Conservation (phyloP, 2,888 invertebrate species). For the Mystacides longicornis region DNA sequence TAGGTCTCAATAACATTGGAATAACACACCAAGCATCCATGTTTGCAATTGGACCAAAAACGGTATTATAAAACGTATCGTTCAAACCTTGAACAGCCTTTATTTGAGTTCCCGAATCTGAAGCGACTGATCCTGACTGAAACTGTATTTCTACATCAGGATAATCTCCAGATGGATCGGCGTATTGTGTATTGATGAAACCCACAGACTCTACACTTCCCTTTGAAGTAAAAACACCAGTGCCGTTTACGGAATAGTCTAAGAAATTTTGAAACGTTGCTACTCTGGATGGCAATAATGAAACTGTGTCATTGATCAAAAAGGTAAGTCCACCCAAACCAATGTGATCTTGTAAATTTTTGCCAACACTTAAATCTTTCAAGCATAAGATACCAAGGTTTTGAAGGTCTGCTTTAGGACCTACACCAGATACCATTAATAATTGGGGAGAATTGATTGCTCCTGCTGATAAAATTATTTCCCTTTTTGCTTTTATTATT, state of each 20-base stretch:
- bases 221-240: conserved; percentile 52
- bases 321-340: conserved; percentile 55
- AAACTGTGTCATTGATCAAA: conserved; percentile 1
- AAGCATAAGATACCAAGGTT: conserved; percentile 33
- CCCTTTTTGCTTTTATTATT: conserved; percentile 33
- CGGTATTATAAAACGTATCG: conserved; percentile 58
- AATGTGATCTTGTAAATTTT: conserved; percentile 42
- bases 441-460: conserved; percentile 41
- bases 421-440: conserved; percentile 44
- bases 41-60: conserved; percentile 61
- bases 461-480: conserved; percentile 43
- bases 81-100: conserved; percentile 60
- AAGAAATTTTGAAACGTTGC: neutral
- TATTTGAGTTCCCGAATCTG: conserved; percentile 53
- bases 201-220: conserved; percentile 61
- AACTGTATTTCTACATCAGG: conserved; percentile 34
- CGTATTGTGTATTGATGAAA: conserved; percentile 55
- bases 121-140: neutral
- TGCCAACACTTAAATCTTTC: conserved; percentile 39
- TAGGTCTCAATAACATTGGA: conserved; percentile 35
- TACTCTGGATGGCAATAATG: neutral
- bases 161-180: conserved; percentile 49
- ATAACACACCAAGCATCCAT: conserved; percentile 29
- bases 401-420: conserved; percentile 35
- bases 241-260: conserved; percentile 23